Evolutionary conservation across 2,797 vertebrate species (phyloP), one percentile per base, ranked within the genome.

Genomic region (Hozukius guyotensis): DNA sequence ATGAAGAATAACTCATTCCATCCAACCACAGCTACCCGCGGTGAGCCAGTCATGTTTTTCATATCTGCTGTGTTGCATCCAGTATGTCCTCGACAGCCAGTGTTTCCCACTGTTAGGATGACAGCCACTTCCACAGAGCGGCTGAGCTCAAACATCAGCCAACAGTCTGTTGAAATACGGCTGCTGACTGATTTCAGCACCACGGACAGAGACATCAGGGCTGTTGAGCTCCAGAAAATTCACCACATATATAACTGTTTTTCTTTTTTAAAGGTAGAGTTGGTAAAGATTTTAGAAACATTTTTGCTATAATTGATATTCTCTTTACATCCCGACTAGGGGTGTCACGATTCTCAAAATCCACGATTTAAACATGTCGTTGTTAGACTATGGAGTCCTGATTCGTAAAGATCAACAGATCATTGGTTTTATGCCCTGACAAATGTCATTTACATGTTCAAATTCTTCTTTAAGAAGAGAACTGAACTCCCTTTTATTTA

Each of bases 151-250:
- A 38, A 61, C 60, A 57, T 9, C 66, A 78, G 61, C 25, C 5
- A 70, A 60, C 73, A 77, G 38, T 42, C 57, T 55, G 52, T 13
- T 38, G 9, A 5, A 68, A 66, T 18, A 5, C 74, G 59, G 24
- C 20, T 36, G 63, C 53, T 27, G 56, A 8, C 49, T 65, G 59
- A 66, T 68, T 83, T 86, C 75, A 89, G 84, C 75, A 81, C 76
- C 81, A 77, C 1, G 68, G 81, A 82, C 78, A 82, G 84, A 77
- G 65, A 25, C 29, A 18, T 22, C 59, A 55, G 20, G 3, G 10
- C 62, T 9, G 72, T 46, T 25, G 27, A 59, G 57, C 59, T 20
- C 6, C 6, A 36, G 49, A 27, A 10, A 6, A 67, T 46, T 25
- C 36, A 49, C n/a, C 32, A 12, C 12, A 60, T 14, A 25, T 10